phyloP scores from a whole-genome alignment of 2,888 invertebrate genomes.

The Electrophaes corylata region DNA sequence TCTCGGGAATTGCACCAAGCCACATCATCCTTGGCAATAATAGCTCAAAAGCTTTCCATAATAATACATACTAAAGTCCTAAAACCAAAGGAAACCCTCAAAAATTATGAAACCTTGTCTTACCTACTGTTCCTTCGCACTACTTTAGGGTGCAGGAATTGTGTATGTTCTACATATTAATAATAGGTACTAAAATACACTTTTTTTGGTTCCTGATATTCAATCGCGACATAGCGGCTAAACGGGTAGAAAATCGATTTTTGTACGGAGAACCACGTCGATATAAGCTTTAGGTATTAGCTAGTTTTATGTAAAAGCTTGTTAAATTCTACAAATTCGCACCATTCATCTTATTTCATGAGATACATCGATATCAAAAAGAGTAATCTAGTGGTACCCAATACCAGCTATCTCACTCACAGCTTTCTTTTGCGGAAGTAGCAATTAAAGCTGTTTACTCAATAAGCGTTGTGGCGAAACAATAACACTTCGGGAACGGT shows the following conservation, averaged over 20 bases:
- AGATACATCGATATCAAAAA: not conserved
- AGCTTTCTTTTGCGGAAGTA: conserved; percentile 67
- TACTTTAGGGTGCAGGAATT: too few species aligned
- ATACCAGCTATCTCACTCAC: conserved; percentile 46
- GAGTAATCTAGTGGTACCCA: conserved; percentile 18
- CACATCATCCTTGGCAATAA: conserved; percentile 23
- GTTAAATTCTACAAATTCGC: too few species aligned
- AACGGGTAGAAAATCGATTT: too few species aligned
- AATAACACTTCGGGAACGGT: conserved; percentile 73
- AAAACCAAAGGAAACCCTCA: not conserved
- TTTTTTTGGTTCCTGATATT: too few species aligned
- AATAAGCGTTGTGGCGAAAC: conserved; percentile 63
- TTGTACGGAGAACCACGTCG: too few species aligned
- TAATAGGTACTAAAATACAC: too few species aligned
- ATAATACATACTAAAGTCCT: not conserved
- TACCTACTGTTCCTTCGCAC: too few species aligned
- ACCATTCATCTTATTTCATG: not conserved
- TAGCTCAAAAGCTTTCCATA: conserved; percentile 11
- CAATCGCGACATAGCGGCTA: too few species aligned
- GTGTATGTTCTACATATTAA: too few species aligned
- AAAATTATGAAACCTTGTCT: not conserved
- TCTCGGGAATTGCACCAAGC: conserved; percentile 23
- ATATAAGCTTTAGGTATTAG: too few species aligned
- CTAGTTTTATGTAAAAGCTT: too few species aligned
- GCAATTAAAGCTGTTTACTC: conserved; percentile 69